Percentiles rank a stretch among this genome's conserved stretches.
These are phyloP conservation scores for Rotaria sp. DNA, from an alignment of 2,888 invertebrate genomes.

Conservation along the genomic window DNA sequence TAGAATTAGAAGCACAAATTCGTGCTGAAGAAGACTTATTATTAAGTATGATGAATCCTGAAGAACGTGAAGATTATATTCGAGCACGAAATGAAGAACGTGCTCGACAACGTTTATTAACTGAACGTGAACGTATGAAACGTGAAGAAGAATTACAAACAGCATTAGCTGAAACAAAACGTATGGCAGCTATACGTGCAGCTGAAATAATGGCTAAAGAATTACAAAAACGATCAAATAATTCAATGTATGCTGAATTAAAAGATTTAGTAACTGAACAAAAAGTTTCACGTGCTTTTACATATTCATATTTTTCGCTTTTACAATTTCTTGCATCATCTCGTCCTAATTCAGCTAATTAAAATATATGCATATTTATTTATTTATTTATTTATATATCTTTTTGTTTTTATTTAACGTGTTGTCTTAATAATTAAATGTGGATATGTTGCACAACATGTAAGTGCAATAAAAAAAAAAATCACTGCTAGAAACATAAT, in stretches of 20 bases:
- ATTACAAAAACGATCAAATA: background rate
- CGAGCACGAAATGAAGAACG: background rate
- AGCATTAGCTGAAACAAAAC: background rate
- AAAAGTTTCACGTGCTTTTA: background rate
- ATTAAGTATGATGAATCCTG: background rate
- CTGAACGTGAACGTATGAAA: no score
- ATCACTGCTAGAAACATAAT: background rate
- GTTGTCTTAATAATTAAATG: background rate
- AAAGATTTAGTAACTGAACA: background rate
- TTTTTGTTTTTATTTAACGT: background rate
- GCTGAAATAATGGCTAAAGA: background rate
- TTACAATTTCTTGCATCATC: no score
- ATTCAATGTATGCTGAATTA: background rate
- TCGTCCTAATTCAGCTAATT: no score
- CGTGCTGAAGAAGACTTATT: background rate
- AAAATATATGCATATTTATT: no score
- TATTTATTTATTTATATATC: no score
- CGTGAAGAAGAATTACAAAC: background rate
- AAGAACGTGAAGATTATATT: slow-evolving; percentile 12
- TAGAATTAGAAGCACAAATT: no score
- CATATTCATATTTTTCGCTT: background rate
- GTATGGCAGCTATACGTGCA: background rate
- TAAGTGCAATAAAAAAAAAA: background rate
- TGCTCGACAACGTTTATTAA: background rate
- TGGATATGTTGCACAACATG: slow-evolving; percentile 22